These are phyloP conservation scores for Acanthisitta chloris DNA, from an alignment of 2,113 vertebrate genomes.

Conservation along the genomic window DNA sequence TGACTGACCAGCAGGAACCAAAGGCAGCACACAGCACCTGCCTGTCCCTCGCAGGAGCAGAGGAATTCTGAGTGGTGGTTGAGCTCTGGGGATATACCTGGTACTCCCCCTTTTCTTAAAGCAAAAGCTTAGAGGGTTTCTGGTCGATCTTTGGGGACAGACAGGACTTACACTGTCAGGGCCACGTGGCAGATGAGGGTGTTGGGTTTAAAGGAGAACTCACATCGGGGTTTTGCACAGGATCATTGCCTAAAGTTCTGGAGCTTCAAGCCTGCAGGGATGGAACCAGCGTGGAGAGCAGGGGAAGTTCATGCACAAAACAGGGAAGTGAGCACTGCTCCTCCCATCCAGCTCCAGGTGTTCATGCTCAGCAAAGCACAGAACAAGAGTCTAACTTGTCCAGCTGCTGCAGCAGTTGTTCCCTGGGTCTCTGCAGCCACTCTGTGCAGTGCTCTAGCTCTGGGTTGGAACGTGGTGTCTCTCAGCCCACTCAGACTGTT, in stretches of 20 bases:
- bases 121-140: not conserved
- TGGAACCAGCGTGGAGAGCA: not conserved
- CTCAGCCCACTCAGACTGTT: accelerated
- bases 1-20: not conserved
- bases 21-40: accelerated
- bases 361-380: accelerated
- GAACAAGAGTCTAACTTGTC: accelerated
- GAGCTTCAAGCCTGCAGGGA: not conserved
- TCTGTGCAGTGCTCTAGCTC: not conserved
- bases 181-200: not conserved
- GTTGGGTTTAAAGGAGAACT: not conserved
- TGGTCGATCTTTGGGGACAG: not conserved
- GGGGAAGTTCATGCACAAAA: not conserved
- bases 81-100: not conserved
- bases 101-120: not conserved
- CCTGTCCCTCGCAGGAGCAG: not conserved
- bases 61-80: accelerated
- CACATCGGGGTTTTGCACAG: not conserved
- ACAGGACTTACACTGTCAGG: not conserved
- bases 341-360: not conserved
- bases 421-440: not conserved
- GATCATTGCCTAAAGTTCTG: not conserved
- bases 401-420: accelerated
- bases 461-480: accelerated
- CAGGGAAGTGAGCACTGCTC: not conserved